Conservation (phyloP, 1,140 invertebrate species). For the Sitophilus oryzae region DNA sequence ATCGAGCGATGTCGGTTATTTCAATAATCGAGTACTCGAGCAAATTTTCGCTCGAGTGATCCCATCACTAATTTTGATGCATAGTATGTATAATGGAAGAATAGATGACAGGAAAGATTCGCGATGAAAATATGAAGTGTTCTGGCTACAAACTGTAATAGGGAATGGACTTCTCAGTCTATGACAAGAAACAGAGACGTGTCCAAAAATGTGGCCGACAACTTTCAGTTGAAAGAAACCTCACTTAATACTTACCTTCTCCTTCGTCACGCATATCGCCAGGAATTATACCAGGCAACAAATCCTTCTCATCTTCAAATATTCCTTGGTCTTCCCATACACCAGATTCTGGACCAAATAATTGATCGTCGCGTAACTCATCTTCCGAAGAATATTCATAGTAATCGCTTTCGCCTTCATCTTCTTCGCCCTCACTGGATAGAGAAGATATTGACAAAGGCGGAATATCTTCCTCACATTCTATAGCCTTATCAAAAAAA, state of each 20-base stretch:
- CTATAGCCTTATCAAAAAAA: constrained; percentile 9
- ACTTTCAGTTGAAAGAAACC: too few relatives aligned
- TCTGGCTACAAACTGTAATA: too few relatives aligned
- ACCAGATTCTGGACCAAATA: constrained; percentile 6
- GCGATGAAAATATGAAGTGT: too few relatives aligned
- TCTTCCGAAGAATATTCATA: constrained; percentile 7
- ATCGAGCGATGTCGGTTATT: too few relatives aligned
- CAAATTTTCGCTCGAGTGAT: too few relatives aligned
- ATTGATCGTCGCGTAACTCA: constrained; percentile 10
- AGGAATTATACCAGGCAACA: neutral
- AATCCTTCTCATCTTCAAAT: constrained; percentile 4
- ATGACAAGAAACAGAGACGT: too few relatives aligned
- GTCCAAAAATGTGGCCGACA: too few relatives aligned
- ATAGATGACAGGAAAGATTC: too few relatives aligned
- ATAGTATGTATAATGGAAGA: too few relatives aligned
- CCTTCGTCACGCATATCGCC: constrained; percentile 3
- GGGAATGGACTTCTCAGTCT: too few relatives aligned
- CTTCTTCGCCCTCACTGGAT: constrained; percentile 17
- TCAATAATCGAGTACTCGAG: too few relatives aligned
- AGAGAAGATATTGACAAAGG: constrained; percentile 24
- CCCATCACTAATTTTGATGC: too few relatives aligned
- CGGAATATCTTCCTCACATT: constrained; percentile 25
- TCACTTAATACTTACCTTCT: constrained; percentile 15
- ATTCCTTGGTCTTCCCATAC: constrained; percentile 6
- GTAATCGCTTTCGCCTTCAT: constrained; percentile 17